These are phyloP conservation scores for Tauraco erythrolophus DNA, from an alignment of 2,113 vertebrate genomes.

Conservation along the genomic window DNA sequence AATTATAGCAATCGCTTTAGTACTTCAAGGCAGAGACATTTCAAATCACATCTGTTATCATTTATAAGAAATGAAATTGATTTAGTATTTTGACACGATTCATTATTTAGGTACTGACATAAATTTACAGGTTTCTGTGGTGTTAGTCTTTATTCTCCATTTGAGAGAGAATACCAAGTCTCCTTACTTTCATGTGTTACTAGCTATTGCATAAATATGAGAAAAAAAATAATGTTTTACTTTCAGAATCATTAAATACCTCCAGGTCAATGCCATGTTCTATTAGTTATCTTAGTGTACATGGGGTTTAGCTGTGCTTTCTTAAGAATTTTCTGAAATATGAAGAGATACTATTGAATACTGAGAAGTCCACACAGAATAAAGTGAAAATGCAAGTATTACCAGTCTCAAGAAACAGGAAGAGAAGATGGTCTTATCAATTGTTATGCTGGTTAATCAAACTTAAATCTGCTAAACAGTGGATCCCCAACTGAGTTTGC, in stretches of 20 bases:
- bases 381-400: neutral
- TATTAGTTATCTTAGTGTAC: neutral
- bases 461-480: neutral
- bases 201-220: neutral
- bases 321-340: conserved; percentile 36
- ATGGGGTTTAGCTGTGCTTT: neutral
- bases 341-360: neutral
- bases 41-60: neutral
- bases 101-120: neutral
- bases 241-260: neutral
- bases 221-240: neutral
- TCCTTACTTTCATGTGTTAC: neutral
- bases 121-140: neutral
- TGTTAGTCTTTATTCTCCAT: neutral
- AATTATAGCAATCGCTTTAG: neutral
- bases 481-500: neutral
- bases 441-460: neutral
- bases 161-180: neutral
- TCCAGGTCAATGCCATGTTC: neutral
- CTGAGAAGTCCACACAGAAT: neutral
- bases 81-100: neutral
- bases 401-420: neutral
- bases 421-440: neutral
- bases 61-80: neutral
- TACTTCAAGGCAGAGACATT: neutral